Conservation (phyloP, 2,888 invertebrate genomes). For the Eristalis pertinax region DNA sequence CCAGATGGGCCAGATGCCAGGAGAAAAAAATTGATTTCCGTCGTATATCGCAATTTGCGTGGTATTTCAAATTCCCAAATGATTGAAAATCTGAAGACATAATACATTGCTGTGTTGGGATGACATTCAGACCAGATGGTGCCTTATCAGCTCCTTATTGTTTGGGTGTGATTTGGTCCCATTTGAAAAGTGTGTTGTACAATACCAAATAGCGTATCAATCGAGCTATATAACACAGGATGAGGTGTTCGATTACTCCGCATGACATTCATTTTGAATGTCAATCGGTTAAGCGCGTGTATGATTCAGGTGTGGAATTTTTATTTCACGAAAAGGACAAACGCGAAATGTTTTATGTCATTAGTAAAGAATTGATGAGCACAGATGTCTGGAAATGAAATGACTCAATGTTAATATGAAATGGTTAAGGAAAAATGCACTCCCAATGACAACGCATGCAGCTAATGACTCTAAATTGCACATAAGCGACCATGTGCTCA, state of each 20-base stretch:
- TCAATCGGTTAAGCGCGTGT: neutral
- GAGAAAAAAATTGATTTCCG: neutral
- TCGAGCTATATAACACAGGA: neutral
- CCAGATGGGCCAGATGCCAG: neutral
- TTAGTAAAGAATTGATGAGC: too few relatives aligned
- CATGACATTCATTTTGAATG: neutral
- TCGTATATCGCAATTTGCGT: neutral
- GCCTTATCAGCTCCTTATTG: neutral
- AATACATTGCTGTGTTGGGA: neutral
- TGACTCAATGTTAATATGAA: too few relatives aligned
- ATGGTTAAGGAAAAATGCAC: too few relatives aligned
- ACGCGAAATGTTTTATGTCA: too few relatives aligned
- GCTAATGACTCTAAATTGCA: too few relatives aligned
- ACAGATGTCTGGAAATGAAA: too few relatives aligned
- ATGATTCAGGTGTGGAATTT: neutral
- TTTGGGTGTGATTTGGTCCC: neutral
- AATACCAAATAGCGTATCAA: neutral
- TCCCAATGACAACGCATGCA: too few relatives aligned
- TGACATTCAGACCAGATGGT: neutral
- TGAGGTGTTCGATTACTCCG: neutral
- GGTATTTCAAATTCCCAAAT: neutral
- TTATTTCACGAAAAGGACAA: neutral
- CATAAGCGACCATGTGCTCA: too few relatives aligned
- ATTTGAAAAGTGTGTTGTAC: neutral
- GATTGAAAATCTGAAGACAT: neutral